Conservation (phyloP, 2,888 invertebrate species). For the Drosophila niveifrons region DNA sequence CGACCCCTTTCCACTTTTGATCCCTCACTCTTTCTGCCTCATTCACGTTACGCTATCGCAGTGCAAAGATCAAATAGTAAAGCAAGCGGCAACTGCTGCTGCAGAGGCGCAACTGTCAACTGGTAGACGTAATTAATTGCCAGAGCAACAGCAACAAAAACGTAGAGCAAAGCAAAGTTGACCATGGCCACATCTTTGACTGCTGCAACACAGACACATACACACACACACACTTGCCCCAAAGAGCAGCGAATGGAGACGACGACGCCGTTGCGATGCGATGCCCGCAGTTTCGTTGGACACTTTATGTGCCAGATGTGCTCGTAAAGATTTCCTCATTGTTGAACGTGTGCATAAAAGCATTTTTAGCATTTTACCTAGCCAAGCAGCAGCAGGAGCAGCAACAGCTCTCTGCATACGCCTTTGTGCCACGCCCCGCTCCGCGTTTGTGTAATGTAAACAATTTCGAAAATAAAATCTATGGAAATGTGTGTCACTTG, state of each 20-base stretch:
- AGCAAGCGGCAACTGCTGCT: constrained; percentile 50
- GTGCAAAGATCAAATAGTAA: constrained; percentile 81
- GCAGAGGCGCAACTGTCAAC: constrained; percentile 72
- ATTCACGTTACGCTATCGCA: constrained; percentile 68
- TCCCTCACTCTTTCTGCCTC: constrained; percentile 13
- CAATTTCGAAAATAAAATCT: constrained; percentile 67
- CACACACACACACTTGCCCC: constrained; percentile 34
- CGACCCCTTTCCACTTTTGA: constrained; percentile 7
- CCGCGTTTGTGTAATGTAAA: constrained; percentile 33
- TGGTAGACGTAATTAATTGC: constrained; percentile 76
- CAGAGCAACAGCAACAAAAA: constrained; percentile 53
- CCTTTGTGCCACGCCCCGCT: constrained; percentile 1
- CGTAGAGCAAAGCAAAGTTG: constrained; percentile 21
- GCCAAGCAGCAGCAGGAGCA: constrained; percentile 19
- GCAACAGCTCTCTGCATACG: constrained; percentile 16
- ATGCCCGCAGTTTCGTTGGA: constrained; percentile 60
- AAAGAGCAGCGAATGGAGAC: constrained; percentile 25
- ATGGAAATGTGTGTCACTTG: constrained; percentile 71
- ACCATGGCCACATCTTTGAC: constrained; percentile 61
- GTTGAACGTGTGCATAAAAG: constrained; percentile 79
- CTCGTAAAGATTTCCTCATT: constrained; percentile 81
- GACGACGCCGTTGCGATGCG: constrained; percentile 1
- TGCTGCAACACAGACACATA: constrained; percentile 42
- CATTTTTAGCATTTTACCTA: constrained; percentile 69
- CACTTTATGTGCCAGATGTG: constrained; percentile 79